Evolutionary conservation across 2,888 invertebrate species (phyloP).

Genomic region (Epirrita christyi): DNA sequence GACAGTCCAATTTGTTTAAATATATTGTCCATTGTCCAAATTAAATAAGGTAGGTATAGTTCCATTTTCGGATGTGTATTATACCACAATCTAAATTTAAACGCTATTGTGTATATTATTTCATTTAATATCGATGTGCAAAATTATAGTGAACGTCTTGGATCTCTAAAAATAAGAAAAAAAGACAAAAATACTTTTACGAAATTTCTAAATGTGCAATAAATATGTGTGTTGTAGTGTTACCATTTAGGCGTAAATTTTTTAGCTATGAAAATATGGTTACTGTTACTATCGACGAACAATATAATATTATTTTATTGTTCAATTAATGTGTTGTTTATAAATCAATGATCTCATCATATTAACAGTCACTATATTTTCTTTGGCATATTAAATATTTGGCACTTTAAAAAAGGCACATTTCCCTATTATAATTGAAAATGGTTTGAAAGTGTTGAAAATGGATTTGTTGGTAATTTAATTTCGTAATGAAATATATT

Average conservation of each 20-base stretch:
- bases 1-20: conserved; percentile 74
- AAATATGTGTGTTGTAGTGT: conserved; percentile 85
- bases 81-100: conserved; percentile 78
- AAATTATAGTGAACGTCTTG: conserved; percentile 85
- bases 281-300: conserved; percentile 50
- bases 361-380: conserved; percentile 66
- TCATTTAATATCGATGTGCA: conserved; percentile 82
- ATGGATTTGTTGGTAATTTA: conserved; percentile 85
- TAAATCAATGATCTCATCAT: conserved; percentile 75
- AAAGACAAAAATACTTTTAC: conserved; percentile 83
- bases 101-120: conserved; percentile 83
- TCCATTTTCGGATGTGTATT: conserved; percentile 84
- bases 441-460: conserved; percentile 84
- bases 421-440: conserved; percentile 83
- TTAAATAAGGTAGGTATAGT: conserved; percentile 81
- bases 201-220: conserved; percentile 86
- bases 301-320: conserved; percentile 42
- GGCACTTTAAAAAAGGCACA: conserved; percentile 84
- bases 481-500: conserved; percentile 85
- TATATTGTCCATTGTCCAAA: conserved; percentile 82
- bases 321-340: conserved; percentile 59
- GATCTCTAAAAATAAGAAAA: conserved; percentile 83
- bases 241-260: conserved; percentile 82
- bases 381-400: conserved; percentile 77
- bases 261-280: conserved; percentile 67